Evolutionary conservation across 2,888 invertebrate genomes (phyloP).

Genomic region (Hirtodrosophila trivittata): DNA sequence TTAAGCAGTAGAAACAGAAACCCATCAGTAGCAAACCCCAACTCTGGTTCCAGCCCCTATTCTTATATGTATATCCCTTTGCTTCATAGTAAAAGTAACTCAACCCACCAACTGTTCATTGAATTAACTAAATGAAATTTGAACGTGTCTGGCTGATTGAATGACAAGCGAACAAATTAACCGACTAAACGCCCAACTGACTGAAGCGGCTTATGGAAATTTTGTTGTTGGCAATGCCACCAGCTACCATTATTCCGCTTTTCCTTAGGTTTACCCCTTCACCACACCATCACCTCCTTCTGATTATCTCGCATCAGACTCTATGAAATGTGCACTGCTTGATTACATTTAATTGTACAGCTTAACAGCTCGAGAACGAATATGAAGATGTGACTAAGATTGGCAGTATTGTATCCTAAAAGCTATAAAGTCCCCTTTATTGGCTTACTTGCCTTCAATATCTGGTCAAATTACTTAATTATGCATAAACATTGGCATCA

Average conservation of each 20-base stretch:
- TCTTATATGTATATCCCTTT: background rate
- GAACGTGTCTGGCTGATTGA: conserved; percentile 61
- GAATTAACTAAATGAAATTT: conserved; percentile 75
- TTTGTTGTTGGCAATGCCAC: conserved; percentile 5
- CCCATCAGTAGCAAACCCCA: conserved; percentile 5
- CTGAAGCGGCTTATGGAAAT: conserved; percentile 39
- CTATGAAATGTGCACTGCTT: conserved; percentile 3
- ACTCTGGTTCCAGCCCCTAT: background rate
- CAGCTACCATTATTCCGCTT: too few relatives aligned
- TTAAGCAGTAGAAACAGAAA: conserved; percentile 24
- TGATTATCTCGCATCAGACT: conserved; percentile 27
- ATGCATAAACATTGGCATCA: conserved; percentile 10
- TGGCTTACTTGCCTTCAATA: conserved; percentile 12
- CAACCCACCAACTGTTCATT: conserved; percentile 43
- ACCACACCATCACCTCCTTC: background rate
- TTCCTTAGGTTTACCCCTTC: too few relatives aligned
- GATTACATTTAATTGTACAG: conserved; percentile 65
- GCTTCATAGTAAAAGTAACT: conserved; percentile 1
- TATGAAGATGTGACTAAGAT: conserved; percentile 25
- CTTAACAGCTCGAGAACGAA: conserved; percentile 46
- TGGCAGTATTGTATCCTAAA: too few relatives aligned
- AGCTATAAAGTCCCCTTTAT: too few relatives aligned
- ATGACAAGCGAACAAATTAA: conserved; percentile 57
- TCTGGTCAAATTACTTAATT: conserved; percentile 21
- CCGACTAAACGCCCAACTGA: conserved; percentile 30